phyloP scores from a whole-genome alignment of 2,888 invertebrate species.

The Beris chalybata region DNA sequence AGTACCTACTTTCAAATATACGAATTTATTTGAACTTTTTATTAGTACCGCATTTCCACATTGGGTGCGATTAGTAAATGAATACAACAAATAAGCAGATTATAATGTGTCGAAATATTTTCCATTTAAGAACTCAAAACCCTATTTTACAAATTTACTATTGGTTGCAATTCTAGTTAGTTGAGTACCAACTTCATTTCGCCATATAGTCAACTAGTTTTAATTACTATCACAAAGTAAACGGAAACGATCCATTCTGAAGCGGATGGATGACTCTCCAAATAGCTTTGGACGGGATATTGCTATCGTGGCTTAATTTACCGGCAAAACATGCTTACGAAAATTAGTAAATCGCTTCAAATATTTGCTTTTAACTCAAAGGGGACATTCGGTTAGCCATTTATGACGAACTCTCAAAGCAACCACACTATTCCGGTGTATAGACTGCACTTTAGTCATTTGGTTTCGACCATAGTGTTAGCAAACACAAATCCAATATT shows the following conservation, averaged over 20 bases:
- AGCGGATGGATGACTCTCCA: neutral
- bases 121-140: too few relatives aligned
- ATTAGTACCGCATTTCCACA: too few relatives aligned
- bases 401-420: slow-evolving; percentile 19
- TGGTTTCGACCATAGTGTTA: slow-evolving; percentile 11
- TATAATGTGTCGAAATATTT: too few relatives aligned
- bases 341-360: slow-evolving; percentile 29
- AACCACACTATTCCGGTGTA: slow-evolving; percentile 21
- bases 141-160: too few relatives aligned
- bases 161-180: too few relatives aligned
- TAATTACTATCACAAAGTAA: slow-evolving; percentile 14
- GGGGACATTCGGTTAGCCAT: slow-evolving; percentile 17
- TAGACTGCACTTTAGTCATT: slow-evolving; percentile 19
- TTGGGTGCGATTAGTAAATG: too few relatives aligned
- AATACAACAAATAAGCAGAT: too few relatives aligned
- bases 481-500: slow-evolving; percentile 31
- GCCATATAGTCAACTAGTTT: neutral
- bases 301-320: slow-evolving; percentile 24
- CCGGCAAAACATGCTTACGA: slow-evolving; percentile 24
- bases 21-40: too few relatives aligned
- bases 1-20: too few relatives aligned
- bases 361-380: slow-evolving; percentile 19
- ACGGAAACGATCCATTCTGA: slow-evolving; percentile 1
- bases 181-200: too few relatives aligned
- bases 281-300: neutral